Evolutionary conservation across 2,113 vertebrate species (phyloP), one percentile per base, ranked within the genome.

Genomic region (Bagarius yarrelli): DNA sequence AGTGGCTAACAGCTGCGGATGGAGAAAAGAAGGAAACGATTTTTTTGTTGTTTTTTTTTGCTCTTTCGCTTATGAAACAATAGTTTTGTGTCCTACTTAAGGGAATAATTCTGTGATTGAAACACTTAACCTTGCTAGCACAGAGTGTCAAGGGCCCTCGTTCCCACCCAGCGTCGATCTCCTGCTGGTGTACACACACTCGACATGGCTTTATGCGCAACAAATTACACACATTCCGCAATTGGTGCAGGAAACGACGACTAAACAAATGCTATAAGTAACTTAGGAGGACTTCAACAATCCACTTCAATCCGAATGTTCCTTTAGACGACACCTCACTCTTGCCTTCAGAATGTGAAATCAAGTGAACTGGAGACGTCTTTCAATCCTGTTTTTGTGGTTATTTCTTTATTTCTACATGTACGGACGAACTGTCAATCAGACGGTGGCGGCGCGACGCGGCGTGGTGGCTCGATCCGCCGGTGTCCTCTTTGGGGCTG

Each of bases 391-490:
- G 44, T 64, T 53, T 69, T 30, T 0, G n/a, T 15, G 27, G 40
- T 52, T 4, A 69, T 72, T 61, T 66, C 47, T 69, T 69, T 59
- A 76, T 82, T 69, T 64, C 47, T 63, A 9, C 32, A 18, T 56
- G 44, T 84, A 72, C 55, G 18, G 64, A 9, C 25, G 60, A 59
- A 36, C 72, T 80, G 81, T 80, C 84, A 81, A 80, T 83, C 85
- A 86, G 8, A 25, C 12, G 32, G 34, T 11, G 44, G 44, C 44
- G 44, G 44, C 44, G 9, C 9, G 50, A 9, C 21, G 12, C 15
- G n/a, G 53, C 2, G 27, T n/a, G 34, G n/a, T 53, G 75, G 64
- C 47, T 27, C 66, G 44, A 40, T 74, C 71, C 53, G 44, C 21
- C 56, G 52, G 53, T 74, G 61, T 70, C 66, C 79, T 59, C 72